phyloP scores from a whole-genome alignment of 2,797 vertebrate genomes.

The Falco concolor region DNA sequence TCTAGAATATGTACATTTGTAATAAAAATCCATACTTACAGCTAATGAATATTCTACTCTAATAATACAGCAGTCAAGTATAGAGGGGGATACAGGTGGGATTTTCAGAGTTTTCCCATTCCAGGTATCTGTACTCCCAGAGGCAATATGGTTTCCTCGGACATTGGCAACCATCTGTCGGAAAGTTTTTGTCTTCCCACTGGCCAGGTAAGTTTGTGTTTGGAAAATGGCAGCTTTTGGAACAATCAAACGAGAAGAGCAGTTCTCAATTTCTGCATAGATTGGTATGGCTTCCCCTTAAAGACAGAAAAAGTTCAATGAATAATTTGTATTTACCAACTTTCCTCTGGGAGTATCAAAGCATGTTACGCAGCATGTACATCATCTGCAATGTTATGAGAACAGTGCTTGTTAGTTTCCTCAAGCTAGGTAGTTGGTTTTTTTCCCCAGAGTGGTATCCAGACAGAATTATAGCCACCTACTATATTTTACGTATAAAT shows the following conservation, averaged over 20 bases:
- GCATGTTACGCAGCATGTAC: not conserved
- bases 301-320: slow-evolving; percentile 29
- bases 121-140: slow-evolving; percentile 81
- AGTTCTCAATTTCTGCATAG: slow-evolving; percentile 83
- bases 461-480: slow-evolving; percentile 37
- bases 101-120: slow-evolving; percentile 82
- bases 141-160: slow-evolving; percentile 80
- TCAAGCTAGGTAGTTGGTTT: not conserved
- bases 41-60: slow-evolving; percentile 81
- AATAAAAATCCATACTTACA: slow-evolving; percentile 64
- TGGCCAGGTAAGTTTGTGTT: slow-evolving; percentile 80
- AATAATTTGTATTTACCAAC: not conserved
- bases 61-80: slow-evolving; percentile 82
- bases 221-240: slow-evolving; percentile 85
- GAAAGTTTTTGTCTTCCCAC: slow-evolving; percentile 77
- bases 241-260: slow-evolving; percentile 81
- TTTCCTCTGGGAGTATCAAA: slow-evolving; percentile 45
- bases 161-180: slow-evolving; percentile 80
- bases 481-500: not conserved
- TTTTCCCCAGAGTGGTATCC: not conserved
- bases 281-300: slow-evolving; percentile 83
- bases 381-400: not conserved
- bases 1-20: not conserved
- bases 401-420: slow-evolving; percentile 20
- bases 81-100: slow-evolving; percentile 80